Conservation (phyloP, 2,113 vertebrate species). For the Hypanus sabinus region DNA sequence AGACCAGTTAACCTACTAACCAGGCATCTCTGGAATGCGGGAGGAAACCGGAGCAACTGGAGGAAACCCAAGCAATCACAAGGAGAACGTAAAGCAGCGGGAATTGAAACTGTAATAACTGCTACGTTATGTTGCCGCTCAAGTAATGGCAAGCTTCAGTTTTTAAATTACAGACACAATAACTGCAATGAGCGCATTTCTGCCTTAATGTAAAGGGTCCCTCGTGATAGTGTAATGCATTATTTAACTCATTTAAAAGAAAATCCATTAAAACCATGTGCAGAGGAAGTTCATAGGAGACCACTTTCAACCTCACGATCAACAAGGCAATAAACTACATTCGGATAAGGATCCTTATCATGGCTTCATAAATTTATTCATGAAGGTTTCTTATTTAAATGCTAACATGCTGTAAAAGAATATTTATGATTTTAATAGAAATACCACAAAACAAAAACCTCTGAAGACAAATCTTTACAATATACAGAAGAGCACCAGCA, state of each 20-base stretch:
- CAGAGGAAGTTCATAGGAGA: background rate
- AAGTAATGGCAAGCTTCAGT: background rate
- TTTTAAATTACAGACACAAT: background rate
- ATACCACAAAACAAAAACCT: background rate
- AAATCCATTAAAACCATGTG: background rate
- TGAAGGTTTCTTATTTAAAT: background rate
- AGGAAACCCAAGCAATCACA: no score
- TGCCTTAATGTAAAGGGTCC: background rate
- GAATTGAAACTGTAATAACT: no score
- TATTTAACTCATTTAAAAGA: background rate
- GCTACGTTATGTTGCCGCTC: no score
- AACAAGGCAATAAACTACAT: background rate
- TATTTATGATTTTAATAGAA: slow-evolving; percentile 10
- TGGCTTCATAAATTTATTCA: background rate
- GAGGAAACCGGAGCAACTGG: no score
- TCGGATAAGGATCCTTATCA: background rate
- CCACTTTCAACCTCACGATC: background rate
- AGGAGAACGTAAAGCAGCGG: no score
- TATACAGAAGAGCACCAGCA: background rate
- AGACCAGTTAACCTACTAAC: no score
- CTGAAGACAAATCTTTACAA: background rate
- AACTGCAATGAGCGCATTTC: background rate
- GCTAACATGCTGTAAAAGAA: background rate
- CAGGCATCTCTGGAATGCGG: no score
- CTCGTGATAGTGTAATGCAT: background rate